Percentiles rank a stretch among this genome's conserved stretches.
These are phyloP conservation scores for Laothoe populi DNA, from an alignment of 2,888 invertebrate genomes.

Conservation along the genomic window DNA sequence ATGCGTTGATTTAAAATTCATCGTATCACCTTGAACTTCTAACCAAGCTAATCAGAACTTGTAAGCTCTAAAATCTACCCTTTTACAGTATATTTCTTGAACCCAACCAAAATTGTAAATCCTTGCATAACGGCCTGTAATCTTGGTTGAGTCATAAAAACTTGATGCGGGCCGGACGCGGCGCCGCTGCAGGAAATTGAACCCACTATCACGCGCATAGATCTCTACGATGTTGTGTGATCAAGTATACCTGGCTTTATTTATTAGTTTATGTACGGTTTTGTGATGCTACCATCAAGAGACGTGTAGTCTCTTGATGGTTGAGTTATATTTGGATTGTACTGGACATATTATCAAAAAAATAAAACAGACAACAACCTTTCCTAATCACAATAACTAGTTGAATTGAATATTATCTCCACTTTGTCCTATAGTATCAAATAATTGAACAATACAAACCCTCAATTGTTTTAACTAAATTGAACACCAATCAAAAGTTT, in stretches of 20 bases:
- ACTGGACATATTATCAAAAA: too few relatives aligned
- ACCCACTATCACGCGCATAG: slow-evolving; percentile 1
- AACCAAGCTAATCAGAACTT: too few relatives aligned
- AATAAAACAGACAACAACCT: too few relatives aligned
- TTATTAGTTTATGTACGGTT: background rate
- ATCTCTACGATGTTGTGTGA: slow-evolving; percentile 2
- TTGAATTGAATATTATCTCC: background rate
- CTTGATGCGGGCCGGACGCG: slow-evolving; percentile 19
- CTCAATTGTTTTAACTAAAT: slow-evolving; percentile 14
- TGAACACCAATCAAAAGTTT: slow-evolving; percentile 20
- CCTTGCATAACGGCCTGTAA: slow-evolving; percentile 1
- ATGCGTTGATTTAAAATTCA: too few relatives aligned
- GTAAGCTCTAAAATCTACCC: background rate
- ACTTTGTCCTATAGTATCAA: background rate
- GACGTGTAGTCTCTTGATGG: too few relatives aligned
- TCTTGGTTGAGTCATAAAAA: slow-evolving; percentile 1
- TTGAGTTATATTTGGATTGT: too few relatives aligned
- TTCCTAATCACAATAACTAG: background rate
- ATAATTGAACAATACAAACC: background rate
- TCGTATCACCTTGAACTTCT: too few relatives aligned
- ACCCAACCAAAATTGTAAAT: background rate
- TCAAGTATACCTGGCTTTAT: background rate
- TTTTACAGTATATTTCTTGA: background rate
- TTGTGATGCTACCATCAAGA: background rate
- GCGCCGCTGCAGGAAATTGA: slow-evolving; percentile 27